Evolutionary conservation across 2,888 invertebrate genomes (phyloP).

Genomic region (Phengaris alcon): DNA sequence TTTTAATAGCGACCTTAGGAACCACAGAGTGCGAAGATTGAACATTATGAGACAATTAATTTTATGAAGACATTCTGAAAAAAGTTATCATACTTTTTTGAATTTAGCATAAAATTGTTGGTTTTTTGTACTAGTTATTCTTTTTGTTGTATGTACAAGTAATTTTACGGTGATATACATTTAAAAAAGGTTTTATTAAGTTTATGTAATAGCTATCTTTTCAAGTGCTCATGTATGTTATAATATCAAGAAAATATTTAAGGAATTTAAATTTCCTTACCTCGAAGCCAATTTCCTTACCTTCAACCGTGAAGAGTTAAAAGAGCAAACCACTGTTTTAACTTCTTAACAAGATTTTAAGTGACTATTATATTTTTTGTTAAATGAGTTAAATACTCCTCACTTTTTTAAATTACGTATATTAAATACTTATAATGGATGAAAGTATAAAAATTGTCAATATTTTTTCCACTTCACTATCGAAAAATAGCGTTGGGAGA

Average conservation of each 20-base stretch:
- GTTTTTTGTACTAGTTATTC: neutral
- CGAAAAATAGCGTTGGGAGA: conserved; percentile 3
- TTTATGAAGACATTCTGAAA: conserved; percentile 49
- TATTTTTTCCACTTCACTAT: neutral
- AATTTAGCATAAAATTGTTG: neutral
- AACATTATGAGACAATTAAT: conserved; percentile 59
- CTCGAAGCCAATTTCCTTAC: too few relatives aligned
- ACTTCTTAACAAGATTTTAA: too few relatives aligned
- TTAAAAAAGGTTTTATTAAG: too few relatives aligned
- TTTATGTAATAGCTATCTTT: too few relatives aligned
- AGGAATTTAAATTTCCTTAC: too few relatives aligned
- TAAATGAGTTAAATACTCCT: too few relatives aligned
- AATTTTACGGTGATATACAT: neutral
- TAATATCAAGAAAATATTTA: too few relatives aligned
- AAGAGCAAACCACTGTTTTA: too few relatives aligned
- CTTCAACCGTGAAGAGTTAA: too few relatives aligned
- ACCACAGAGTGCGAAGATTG: conserved; percentile 66
- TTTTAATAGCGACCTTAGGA: conserved; percentile 74
- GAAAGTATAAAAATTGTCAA: neutral
- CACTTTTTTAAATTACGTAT: too few relatives aligned
- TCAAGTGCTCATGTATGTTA: too few relatives aligned
- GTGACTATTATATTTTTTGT: too few relatives aligned
- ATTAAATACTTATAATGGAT: neutral
- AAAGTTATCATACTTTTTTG: conserved; percentile 10
- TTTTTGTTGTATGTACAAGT: neutral